Conservation (phyloP, 64 coral and sea anemone genomes). For the Porites australiensis region DNA sequence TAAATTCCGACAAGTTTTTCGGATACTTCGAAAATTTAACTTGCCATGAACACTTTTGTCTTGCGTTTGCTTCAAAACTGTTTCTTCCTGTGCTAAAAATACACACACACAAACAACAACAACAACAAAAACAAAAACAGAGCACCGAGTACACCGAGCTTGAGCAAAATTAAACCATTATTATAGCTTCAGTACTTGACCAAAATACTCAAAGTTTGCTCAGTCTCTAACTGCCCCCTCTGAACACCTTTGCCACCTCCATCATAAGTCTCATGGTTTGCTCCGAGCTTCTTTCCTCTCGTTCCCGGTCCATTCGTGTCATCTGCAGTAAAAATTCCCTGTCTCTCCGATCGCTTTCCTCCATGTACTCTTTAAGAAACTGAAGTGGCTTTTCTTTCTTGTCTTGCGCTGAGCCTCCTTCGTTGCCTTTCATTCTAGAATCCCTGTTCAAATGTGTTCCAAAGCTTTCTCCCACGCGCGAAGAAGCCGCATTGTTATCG, state of each 20-base stretch:
- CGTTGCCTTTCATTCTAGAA: neutral
- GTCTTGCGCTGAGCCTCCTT: neutral
- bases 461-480: neutral
- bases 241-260: conserved; percentile 39
- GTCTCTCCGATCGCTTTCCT: conserved; percentile 33
- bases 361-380: conserved; percentile 51
- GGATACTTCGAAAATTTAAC: no score
- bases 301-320: conserved; percentile 27
- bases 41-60: no score
- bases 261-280: conserved; percentile 42
- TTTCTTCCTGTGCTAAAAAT: no score
- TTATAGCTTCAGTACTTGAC: neutral
- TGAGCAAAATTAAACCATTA: no score
- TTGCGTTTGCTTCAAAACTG: no score
- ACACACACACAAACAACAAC: no score
- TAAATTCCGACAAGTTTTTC: no score
- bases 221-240: neutral
- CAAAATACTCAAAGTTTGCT: neutral
- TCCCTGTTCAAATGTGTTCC: neutral
- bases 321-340: conserved; percentile 44
- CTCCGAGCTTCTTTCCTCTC: conserved; percentile 22
- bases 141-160: no score
- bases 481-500: neutral
- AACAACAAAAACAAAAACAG: no score
- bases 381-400: conserved; percentile 15